A percentile compares a stretch with the other conserved stretches of the same genome.
Evolutionary conservation across 2,888 invertebrate species (phyloP).

Genomic region (Cylloceria caligata): DNA sequence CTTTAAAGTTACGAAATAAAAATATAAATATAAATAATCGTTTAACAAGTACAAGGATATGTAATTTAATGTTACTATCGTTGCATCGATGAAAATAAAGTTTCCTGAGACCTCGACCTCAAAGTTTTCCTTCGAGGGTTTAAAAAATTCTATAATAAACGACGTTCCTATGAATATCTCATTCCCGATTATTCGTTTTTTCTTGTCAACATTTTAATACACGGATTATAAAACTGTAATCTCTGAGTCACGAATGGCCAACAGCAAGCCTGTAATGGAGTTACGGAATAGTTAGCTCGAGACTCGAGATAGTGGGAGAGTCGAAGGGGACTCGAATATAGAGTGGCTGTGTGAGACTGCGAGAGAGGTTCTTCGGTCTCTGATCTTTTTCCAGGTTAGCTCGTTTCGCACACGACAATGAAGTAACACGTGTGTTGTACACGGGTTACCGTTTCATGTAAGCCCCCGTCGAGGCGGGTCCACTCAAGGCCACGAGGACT

Average conservation of each 20-base stretch:
- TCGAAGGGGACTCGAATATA: slow-evolving; percentile 5
- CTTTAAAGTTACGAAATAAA: no score
- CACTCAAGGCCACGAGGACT: slow-evolving; percentile 76
- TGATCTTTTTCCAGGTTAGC: slow-evolving; percentile 49
- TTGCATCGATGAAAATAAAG: no score
- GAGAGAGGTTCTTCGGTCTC: slow-evolving; percentile 38
- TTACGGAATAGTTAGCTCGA: slow-evolving; percentile 10
- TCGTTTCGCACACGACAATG: slow-evolving; percentile 57
- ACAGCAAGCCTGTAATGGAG: slow-evolving; percentile 23
- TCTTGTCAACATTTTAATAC: background rate
- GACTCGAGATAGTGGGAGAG: background rate
- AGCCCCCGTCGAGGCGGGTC: slow-evolving; percentile 18
- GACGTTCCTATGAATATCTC: no score
- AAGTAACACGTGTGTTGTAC: slow-evolving; percentile 44
- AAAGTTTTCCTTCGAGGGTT: no score
- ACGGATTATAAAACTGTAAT: slow-evolving; percentile 1
- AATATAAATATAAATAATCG: no score
- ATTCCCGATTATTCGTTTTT: no score
- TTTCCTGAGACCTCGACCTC: no score
- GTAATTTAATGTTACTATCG: no score
- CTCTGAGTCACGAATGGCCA: slow-evolving; percentile 43
- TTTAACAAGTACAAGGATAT: no score
- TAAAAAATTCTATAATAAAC: no score
- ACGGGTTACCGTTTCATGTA: slow-evolving; percentile 16
- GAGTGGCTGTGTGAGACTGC: slow-evolving; percentile 3